Base-by-base conservation (phyloP, 2,113 vertebrate genomes). In the Cyprinodon variegatus region DNA sequence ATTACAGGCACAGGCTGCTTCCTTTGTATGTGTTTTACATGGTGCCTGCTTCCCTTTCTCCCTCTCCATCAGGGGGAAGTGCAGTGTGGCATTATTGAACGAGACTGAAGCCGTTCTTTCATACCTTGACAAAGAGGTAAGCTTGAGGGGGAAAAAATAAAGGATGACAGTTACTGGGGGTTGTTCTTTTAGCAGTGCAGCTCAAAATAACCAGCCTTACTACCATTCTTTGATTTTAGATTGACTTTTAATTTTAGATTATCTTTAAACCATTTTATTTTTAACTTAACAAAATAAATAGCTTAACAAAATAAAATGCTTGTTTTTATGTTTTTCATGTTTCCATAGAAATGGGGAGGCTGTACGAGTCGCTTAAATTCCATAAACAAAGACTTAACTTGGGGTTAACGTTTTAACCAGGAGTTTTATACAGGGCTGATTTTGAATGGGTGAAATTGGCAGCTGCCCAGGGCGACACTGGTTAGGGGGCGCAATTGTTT, bases 81-180 rank as follows among this genome's bases (percentile, higher is more conserved):
- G 97, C 94, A 97, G 96, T 45, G 97, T 99, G 76, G 96, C 97
- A 0, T 95, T 99, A 89, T 91, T 99, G 88, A 99, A 99, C 64
- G 97, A 99, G 87, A 99, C 97, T 0, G 97, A 99, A 83, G 96
- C 95, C 0, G 96, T 99, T 74, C 91, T 98, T 72, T 97, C 97
- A 0, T 99, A 99, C 90, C 95, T 99, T 89, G 97, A 98, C 81
- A 99, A 97, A 95, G 97, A 99, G 97, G 97, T 99, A 95, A 83
- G 77, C 37, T 4, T 59, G 12, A 72, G 38, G 40, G 68, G 36
- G 0, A 17, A 3, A 57, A 50, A 14, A 46, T 22, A 29, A 29
- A 29, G 29, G 36, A 75, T 20, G 37, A 74, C 37, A 50, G 11
- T 22, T 38, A 40, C 39, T 41, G 59, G 1, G 62, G 59, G 74